phyloP scores from a whole-genome alignment of 2,888 invertebrate genomes.

The Drosophila trichaetosa region DNA sequence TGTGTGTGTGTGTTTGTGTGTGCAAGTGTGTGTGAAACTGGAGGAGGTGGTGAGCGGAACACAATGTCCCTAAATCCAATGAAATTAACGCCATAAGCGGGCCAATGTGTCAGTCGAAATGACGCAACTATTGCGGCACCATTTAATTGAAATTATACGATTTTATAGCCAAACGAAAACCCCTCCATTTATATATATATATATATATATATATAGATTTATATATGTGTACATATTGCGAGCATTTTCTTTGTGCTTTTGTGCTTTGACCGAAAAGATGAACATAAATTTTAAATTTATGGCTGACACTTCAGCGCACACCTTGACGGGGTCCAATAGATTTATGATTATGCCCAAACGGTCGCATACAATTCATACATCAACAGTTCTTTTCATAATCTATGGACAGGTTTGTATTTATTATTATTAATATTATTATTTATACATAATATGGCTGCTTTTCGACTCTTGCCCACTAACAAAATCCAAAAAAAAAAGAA shows the following conservation, averaged over 20 bases:
- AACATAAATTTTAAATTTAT: conserved; percentile 75
- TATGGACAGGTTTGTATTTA: conserved; percentile 54
- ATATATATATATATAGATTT: not conserved
- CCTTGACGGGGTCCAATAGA: conserved; percentile 53
- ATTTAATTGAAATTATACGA: conserved; percentile 43
- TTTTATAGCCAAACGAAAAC: conserved; percentile 11
- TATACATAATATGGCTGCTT: conserved; percentile 29
- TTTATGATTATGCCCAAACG: conserved; percentile 61
- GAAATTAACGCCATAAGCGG: conserved; percentile 34
- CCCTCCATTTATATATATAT: not conserved
- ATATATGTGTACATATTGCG: conserved; percentile 1
- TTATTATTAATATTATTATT: conserved; percentile 29
- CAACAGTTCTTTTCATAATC: conserved; percentile 77
- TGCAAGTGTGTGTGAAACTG: not conserved
- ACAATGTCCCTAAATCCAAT: not conserved
- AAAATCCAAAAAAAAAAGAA: conserved; percentile 8
- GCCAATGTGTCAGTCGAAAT: conserved; percentile 47
- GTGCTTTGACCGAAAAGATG: conserved; percentile 52
- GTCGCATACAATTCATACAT: conserved; percentile 59
- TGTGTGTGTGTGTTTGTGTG: not conserved
- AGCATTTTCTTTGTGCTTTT: conserved; percentile 38
- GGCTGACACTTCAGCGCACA: conserved; percentile 65
- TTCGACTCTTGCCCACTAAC: conserved; percentile 27
- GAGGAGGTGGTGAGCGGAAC: not conserved
- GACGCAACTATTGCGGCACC: conserved; percentile 42